phyloP scores from a whole-genome alignment of 2,888 invertebrate genomes.

The Drosophila nr. perissopoda region DNA sequence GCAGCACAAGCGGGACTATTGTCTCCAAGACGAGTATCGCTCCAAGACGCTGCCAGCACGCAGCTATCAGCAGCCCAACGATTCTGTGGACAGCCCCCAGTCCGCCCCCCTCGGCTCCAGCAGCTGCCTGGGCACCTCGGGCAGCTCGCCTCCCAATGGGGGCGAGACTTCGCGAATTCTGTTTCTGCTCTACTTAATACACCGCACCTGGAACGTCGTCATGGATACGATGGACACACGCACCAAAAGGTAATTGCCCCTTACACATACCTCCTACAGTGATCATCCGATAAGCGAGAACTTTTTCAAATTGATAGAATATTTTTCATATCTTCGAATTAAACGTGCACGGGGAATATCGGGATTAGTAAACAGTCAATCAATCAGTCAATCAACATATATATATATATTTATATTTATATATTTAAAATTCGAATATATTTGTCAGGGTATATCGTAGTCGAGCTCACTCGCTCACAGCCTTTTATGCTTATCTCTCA shows the following conservation, averaged over 20 bases:
- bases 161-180: conserved; percentile 87
- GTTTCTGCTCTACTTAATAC: conserved; percentile 89
- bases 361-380: background rate
- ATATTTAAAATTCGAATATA: no score
- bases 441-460: no score
- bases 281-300: background rate
- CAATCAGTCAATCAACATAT: no score
- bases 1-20: conserved; percentile 68
- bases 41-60: conserved; percentile 82
- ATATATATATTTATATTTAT: no score
- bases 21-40: conserved; percentile 67
- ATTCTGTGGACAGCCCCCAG: background rate
- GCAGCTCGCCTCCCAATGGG: conserved; percentile 45
- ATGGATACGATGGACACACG: conserved; percentile 87
- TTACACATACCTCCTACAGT: background rate
- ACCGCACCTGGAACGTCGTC: conserved; percentile 89
- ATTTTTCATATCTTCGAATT: background rate
- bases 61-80: conserved; percentile 45
- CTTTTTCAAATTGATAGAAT: rapidly evolving
- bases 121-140: conserved; percentile 61
- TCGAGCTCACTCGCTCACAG: no score
- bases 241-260: conserved; percentile 85
- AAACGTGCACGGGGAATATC: background rate
- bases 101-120: conserved; percentile 50
- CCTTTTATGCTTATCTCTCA: no score